A percentile compares a stretch with the other conserved stretches of the same genome.
Evolutionary conservation across 2,113 vertebrate genomes (phyloP).

Genomic region (Malaclemys terrapin): DNA sequence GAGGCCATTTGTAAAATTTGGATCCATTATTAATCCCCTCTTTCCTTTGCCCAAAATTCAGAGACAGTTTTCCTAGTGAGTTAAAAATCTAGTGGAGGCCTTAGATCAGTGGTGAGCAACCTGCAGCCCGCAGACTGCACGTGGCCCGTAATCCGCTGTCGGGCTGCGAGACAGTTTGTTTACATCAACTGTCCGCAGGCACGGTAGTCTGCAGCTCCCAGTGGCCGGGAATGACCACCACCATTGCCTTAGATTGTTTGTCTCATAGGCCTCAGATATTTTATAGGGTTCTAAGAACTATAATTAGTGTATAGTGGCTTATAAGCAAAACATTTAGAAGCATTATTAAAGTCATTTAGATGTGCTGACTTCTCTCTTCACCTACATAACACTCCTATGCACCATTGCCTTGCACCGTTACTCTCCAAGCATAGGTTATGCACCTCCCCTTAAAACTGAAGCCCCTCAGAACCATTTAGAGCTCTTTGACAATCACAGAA

Average conservation of each 20-base stretch:
- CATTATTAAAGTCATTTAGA: not conserved
- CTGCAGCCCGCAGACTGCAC: no score
- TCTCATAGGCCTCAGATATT: not conserved
- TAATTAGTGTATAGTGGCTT: not conserved
- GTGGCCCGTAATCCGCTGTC: no score
- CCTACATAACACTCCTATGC: not conserved
- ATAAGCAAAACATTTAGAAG: not conserved
- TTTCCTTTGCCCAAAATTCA: not conserved
- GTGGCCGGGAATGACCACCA: no score
- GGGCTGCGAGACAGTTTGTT: no score
- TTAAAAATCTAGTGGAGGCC: not conserved
- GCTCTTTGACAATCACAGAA: not conserved
- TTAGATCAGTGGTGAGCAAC: not conserved
- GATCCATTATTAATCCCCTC: not conserved
- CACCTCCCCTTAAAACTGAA: not conserved
- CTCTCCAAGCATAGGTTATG: not conserved
- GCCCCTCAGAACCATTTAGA: not conserved
- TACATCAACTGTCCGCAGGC: no score
- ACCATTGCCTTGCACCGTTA: not conserved
- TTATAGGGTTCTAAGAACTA: not conserved
- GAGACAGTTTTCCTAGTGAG: not conserved
- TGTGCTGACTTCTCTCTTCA: not conserved
- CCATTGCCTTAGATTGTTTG: accelerated
- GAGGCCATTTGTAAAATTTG: not conserved
- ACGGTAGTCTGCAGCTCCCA: accelerated